Conservation (phyloP, 2,113 vertebrate species). For the Prunella fulvescens region DNA sequence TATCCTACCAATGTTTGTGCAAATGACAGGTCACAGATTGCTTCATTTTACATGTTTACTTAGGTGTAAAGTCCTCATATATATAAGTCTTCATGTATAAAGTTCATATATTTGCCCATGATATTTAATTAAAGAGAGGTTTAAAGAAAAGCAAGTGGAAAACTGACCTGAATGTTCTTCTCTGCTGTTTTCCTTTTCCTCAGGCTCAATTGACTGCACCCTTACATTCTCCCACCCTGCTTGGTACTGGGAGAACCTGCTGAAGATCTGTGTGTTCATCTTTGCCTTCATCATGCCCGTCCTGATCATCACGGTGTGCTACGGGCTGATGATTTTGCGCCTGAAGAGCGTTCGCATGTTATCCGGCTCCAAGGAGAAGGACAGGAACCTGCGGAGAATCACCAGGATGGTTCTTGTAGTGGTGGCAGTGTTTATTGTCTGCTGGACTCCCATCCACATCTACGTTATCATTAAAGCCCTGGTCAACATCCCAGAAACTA, state of each 20-base stretch:
- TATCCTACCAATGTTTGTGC: neutral
- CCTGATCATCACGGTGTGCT: slow-evolving; percentile 96
- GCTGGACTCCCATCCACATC: slow-evolving; percentile 99
- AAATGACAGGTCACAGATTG: neutral
- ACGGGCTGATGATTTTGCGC: slow-evolving; percentile 96
- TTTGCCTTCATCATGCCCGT: slow-evolving; percentile 99
- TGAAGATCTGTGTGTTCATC: slow-evolving; percentile 99
- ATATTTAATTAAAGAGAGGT: neutral
- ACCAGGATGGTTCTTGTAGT: slow-evolving; percentile 98
- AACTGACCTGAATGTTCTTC: neutral
- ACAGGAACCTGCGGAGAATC: slow-evolving; percentile 93
- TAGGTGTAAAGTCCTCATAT: neutral
- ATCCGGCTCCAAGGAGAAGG: slow-evolving; percentile 97
- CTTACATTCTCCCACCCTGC: slow-evolving; percentile 90
- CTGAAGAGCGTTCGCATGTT: slow-evolving; percentile 97
- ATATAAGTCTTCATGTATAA: neutral
- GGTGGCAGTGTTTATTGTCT: slow-evolving; percentile 95
- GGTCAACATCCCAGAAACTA: slow-evolving; percentile 89
- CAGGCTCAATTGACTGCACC: slow-evolving; percentile 86
- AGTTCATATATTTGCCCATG: neutral
- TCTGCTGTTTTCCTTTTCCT: slow-evolving; percentile 26
- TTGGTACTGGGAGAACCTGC: slow-evolving; percentile 98
- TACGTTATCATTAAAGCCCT: slow-evolving; percentile 95
- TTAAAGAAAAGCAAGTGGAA: neutral
- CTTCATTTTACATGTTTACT: neutral